Evolutionary conservation across 2,797 vertebrate species (phyloP).

Genomic region (Cirrhinus mrigala): DNA sequence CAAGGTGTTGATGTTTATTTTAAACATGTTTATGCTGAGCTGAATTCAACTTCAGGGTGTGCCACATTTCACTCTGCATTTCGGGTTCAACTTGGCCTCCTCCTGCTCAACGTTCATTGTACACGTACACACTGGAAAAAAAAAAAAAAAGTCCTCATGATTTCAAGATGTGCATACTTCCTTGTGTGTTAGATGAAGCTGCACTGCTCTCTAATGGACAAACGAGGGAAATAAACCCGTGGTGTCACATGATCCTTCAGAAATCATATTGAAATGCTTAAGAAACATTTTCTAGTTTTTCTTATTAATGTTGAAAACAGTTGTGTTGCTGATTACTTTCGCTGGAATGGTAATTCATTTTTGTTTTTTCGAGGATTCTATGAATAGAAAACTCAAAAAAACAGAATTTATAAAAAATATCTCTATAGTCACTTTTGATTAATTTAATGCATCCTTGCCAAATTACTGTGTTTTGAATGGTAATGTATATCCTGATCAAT

Average conservation of each 20-base stretch:
- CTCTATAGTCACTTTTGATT: background rate
- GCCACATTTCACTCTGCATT: constrained; percentile 25
- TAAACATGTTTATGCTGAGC: constrained; percentile 8
- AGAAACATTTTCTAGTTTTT: no score
- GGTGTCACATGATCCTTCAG: no score
- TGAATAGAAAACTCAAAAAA: background rate
- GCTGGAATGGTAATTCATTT: no score
- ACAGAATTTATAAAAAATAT: background rate
- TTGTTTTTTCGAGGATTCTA: background rate
- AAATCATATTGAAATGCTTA: no score
- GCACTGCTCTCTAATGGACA: constrained; percentile 45
- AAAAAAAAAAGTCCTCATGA: background rate
- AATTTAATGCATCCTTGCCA: background rate
- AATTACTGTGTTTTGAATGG: background rate
- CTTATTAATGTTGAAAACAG: no score
- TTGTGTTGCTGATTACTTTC: no score
- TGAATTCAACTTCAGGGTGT: constrained; percentile 9
- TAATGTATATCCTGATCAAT: background rate
- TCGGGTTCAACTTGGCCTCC: background rate
- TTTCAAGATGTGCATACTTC: background rate
- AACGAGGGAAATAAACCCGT: background rate
- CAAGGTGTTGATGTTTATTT: constrained; percentile 8
- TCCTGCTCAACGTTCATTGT: background rate
- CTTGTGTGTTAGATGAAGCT: constrained; percentile 5
- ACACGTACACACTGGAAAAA: background rate